Evolutionary conservation across 2,113 vertebrate species (phyloP).

Genomic region (Labeo rohita): DNA sequence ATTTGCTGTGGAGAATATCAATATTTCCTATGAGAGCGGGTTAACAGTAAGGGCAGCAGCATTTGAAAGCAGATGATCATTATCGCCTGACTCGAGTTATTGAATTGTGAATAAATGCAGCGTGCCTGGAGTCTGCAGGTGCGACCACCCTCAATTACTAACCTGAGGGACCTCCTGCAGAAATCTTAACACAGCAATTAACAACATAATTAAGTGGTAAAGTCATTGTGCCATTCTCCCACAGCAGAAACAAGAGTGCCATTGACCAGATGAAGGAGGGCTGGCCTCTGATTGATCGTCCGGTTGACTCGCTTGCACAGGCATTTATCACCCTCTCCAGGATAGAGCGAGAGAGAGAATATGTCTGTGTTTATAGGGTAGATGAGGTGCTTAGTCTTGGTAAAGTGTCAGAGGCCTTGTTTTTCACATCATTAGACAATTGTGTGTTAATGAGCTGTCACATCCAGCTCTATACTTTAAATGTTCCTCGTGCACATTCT

Average conservation of each 20-base stretch:
- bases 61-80: conserved; percentile 44
- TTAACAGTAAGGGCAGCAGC: conserved; percentile 43
- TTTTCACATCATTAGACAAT: conserved; percentile 62
- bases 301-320: conserved; percentile 78
- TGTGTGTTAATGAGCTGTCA: conserved; percentile 75
- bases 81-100: conserved; percentile 62
- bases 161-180: conserved; percentile 76
- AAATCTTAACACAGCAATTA: conserved; percentile 83
- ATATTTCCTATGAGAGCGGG: conserved; percentile 16
- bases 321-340: conserved; percentile 72
- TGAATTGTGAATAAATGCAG: conserved; percentile 79
- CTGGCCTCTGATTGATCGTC: conserved; percentile 77
- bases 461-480: conserved; percentile 61
- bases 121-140: conserved; percentile 72
- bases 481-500: neutral
- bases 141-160: conserved; percentile 79
- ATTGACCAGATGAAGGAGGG: conserved; percentile 78
- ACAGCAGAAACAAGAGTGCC: conserved; percentile 72
- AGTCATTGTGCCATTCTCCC: conserved; percentile 72
- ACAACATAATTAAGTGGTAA: conserved; percentile 84
- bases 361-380: conserved; percentile 38
- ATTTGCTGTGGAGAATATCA: conserved; percentile 18
- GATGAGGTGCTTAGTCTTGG: conserved; percentile 36
- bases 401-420: conserved; percentile 67
- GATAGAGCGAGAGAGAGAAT: conserved; percentile 28